Percentiles rank a stretch among this genome's conserved stretches.
These are phyloP conservation scores for Limenitis camilla DNA, from an alignment of 2,888 invertebrate genomes.

Conservation along the genomic window DNA sequence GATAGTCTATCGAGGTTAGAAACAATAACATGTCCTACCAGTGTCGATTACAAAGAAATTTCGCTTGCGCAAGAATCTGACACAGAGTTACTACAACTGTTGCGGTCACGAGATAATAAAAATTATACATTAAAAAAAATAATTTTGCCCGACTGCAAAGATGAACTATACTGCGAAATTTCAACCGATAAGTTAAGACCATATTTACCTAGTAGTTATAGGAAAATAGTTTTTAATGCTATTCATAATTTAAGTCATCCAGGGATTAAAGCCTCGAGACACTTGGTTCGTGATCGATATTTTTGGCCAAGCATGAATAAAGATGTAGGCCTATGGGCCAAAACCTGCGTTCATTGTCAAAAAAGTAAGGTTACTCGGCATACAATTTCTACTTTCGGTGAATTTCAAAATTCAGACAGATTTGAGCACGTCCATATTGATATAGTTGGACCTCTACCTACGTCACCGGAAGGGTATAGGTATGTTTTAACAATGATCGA, in stretches of 20 bases:
- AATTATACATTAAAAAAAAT: no score
- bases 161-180: conserved; percentile 15
- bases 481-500: no score
- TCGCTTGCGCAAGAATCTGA: no score
- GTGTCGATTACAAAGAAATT: no score
- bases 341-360: conserved; percentile 20
- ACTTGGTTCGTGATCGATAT: not conserved
- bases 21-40: no score
- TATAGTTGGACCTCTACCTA: conserved; percentile 27
- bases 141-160: no score
- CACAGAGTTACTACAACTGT: no score
- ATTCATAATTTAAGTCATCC: not conserved
- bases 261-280: not conserved
- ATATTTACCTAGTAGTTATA: no score
- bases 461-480: conserved; percentile 22
- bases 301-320: conserved; percentile 22
- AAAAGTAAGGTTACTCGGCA: conserved; percentile 18
- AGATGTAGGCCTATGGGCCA: conserved; percentile 17
- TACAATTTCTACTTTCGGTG: conserved; percentile 8
- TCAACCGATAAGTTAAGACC: conserved; percentile 2
- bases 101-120: no score
- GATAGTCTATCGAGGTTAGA: no score
- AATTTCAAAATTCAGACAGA: conserved; percentile 10
- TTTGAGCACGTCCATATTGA: conserved; percentile 27
- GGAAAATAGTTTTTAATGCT: not conserved